Percentiles rank a stretch among this genome's conserved stretches.
These are phyloP conservation scores for Nylanderia fulva DNA, from an alignment of 1,140 invertebrate species.

Conservation along the genomic window DNA sequence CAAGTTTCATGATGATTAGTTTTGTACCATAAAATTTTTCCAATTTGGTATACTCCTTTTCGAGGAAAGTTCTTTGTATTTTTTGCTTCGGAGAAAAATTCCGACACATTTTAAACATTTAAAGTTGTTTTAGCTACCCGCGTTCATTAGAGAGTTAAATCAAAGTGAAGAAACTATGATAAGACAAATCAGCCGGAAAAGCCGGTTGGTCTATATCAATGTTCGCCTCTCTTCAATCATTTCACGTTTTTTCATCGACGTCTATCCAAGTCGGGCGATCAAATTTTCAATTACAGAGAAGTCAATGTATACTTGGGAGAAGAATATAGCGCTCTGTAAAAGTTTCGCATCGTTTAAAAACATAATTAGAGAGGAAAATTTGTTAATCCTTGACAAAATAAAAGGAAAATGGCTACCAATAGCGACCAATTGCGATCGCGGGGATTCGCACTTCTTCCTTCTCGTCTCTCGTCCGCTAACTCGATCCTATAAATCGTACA, in stretches of 20 bases:
- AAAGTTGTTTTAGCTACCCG: too few relatives aligned
- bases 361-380: neutral
- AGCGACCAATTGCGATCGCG: slow-evolving; percentile 50
- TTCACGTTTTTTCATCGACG: neutral
- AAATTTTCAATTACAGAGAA: slow-evolving; percentile 33
- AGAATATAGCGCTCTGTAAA: neutral
- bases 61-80: too few relatives aligned
- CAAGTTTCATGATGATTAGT: too few relatives aligned
- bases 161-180: slow-evolving; percentile 82
- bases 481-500: slow-evolving; percentile 73
- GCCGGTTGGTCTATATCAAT: slow-evolving; percentile 70
- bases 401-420: slow-evolving; percentile 54
- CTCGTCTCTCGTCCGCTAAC: slow-evolving; percentile 46
- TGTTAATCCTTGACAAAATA: neutral
- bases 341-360: neutral
- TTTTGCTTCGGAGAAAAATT: too few relatives aligned
- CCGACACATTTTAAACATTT: too few relatives aligned
- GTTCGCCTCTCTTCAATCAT: neutral
- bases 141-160: too few relatives aligned
- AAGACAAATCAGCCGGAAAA: slow-evolving; percentile 78
- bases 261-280: neutral
- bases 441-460: slow-evolving; percentile 69
- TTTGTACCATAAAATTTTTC: too few relatives aligned
- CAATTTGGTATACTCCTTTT: too few relatives aligned
- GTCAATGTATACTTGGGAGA: neutral